Evolutionary conservation across 1,140 invertebrate genomes (phyloP).

Genomic region (Sogatella furcifera): DNA sequence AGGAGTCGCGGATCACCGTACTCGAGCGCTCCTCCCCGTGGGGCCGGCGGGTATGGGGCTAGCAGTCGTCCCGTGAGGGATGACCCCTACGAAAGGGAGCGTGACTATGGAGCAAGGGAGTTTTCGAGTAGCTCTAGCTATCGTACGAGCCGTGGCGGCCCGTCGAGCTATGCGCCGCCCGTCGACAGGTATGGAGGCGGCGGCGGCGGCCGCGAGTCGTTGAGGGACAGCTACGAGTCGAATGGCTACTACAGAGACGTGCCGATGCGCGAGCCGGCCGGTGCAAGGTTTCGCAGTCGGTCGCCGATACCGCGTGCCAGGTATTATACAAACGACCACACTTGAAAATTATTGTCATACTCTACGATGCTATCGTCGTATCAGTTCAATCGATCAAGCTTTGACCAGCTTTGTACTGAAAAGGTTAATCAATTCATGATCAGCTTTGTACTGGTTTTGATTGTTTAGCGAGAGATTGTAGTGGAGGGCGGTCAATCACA

Average conservation of each 20-base stretch:
- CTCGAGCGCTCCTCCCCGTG: neutral
- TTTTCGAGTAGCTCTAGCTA: neutral
- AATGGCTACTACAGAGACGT: neutral
- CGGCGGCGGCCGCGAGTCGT: constrained; percentile 9
- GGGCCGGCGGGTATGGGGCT: neutral
- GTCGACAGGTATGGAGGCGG: constrained; percentile 4
- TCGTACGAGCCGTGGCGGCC: constrained; percentile 2
- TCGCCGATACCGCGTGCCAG: constrained; percentile 14
- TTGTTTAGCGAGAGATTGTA: too few relatives aligned
- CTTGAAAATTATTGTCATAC: too few relatives aligned
- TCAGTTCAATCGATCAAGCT: too few relatives aligned
- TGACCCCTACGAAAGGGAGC: constrained; percentile 11
- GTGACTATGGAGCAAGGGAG: constrained; percentile 21
- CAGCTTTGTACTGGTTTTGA: too few relatives aligned
- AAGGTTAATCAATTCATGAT: too few relatives aligned
- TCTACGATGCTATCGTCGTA: too few relatives aligned
- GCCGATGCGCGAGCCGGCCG: neutral
- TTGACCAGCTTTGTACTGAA: too few relatives aligned
- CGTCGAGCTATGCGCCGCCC: neutral
- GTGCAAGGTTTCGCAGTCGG: constrained; percentile 16
- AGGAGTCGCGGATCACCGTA: neutral
- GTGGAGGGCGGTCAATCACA: too few relatives aligned
- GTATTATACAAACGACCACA: neutral
- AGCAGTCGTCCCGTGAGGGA: constrained; percentile 19
- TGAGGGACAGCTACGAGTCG: neutral